Percentiles rank a stretch among this genome's conserved stretches.
Conservation (phyloP, 2,113 vertebrate species). For the Manacus vitellinus region DNA sequence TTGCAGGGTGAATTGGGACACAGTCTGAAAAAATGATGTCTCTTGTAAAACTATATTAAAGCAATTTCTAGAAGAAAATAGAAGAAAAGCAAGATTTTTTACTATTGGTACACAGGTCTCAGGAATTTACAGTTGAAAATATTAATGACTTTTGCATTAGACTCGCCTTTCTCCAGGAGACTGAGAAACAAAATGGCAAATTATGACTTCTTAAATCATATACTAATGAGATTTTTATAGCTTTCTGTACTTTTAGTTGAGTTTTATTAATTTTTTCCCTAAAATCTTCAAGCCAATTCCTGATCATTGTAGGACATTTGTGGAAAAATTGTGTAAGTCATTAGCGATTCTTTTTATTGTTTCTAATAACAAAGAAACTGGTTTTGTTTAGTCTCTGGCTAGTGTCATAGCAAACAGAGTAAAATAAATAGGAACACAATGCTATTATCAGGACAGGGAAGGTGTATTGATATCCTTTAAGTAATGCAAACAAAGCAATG, state of each 20-base stretch:
- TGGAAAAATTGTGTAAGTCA: background rate
- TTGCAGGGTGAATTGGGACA: slow-evolving; percentile 29
- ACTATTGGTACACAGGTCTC: background rate
- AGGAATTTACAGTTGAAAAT: slow-evolving; percentile 16
- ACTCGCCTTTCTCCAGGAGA: background rate
- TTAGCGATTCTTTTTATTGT: background rate
- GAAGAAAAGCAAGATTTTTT: slow-evolving; percentile 1
- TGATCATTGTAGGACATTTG: background rate
- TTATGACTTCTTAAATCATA: background rate
- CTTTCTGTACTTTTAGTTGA: background rate
- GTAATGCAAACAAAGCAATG: background rate
- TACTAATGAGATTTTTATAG: slow-evolving; percentile 7
- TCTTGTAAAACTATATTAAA: slow-evolving; percentile 33
- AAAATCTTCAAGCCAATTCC: background rate
- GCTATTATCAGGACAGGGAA: background rate
- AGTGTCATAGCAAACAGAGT: background rate
- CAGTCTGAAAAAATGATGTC: slow-evolving; percentile 25
- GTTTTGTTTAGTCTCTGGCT: background rate
- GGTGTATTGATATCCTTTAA: background rate
- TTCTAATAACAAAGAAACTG: background rate
- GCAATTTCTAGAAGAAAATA: slow-evolving; percentile 41
- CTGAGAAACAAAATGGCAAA: background rate
- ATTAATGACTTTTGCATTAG: slow-evolving; percentile 29
- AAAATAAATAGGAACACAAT: background rate
- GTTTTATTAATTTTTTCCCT: background rate